Conservation (phyloP, 2,888 invertebrate species). For the Sminthurides aquaticus region DNA sequence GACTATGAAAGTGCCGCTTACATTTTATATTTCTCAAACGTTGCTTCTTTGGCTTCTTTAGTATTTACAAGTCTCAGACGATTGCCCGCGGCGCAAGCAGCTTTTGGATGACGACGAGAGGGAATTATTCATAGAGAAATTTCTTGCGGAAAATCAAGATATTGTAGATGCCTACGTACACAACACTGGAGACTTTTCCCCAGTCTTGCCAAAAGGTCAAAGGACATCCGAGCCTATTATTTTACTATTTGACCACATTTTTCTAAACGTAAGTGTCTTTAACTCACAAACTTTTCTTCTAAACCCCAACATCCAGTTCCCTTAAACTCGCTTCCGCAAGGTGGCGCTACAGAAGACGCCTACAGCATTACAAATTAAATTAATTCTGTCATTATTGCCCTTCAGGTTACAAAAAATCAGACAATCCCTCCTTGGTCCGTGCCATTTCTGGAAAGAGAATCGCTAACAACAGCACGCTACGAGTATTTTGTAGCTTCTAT, state of each 20-base stretch:
- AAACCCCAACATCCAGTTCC: too few species aligned
- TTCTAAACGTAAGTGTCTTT: neutral
- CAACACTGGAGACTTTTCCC: neutral
- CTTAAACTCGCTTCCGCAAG: too few species aligned
- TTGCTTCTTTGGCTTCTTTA: neutral
- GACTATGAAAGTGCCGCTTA: too few species aligned
- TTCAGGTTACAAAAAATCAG: neutral
- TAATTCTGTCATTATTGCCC: neutral
- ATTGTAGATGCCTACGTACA: neutral
- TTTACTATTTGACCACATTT: neutral
- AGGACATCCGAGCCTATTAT: neutral
- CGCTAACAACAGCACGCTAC: neutral
- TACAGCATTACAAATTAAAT: too few species aligned
- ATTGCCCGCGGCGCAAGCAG: neutral
- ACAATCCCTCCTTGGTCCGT: neutral
- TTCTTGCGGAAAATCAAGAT: neutral
- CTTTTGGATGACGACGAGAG: neutral
- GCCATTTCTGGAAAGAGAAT: neutral
- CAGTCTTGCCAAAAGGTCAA: neutral
- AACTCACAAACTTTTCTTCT: too few species aligned
- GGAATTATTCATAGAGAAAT: neutral
- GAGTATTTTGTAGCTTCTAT: conserved; percentile 1
- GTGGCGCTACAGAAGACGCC: too few species aligned
- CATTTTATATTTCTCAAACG: neutral
- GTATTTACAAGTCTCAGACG: neutral